These are phyloP conservation scores for Myripristis jacobus DNA, from an alignment of 2,797 vertebrate genomes.

Conservation along the genomic window DNA sequence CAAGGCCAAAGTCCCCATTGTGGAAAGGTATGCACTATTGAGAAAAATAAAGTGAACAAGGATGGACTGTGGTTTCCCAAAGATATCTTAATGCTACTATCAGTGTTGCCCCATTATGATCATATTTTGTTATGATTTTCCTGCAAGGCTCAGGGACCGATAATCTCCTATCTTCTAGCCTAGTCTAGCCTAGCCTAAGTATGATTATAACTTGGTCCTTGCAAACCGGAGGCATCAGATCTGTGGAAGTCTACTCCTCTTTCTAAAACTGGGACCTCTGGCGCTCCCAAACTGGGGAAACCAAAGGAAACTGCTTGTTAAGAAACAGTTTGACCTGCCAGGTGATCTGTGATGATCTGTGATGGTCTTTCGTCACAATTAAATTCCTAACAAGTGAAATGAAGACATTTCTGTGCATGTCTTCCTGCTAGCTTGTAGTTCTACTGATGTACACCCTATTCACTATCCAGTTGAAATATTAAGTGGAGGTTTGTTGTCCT, in stretches of 20 bases:
- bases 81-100: neutral
- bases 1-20: constrained; percentile 88
- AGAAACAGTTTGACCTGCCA: neutral
- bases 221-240: too few species aligned
- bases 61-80: too few species aligned
- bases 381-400: neutral
- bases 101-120: neutral
- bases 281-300: neutral
- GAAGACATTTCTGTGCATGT: too few species aligned
- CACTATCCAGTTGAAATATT: too few species aligned
- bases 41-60: neutral
- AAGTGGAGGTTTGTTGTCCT: too few species aligned
- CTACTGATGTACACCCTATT: too few species aligned
- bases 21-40: constrained; percentile 87
- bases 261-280: neutral
- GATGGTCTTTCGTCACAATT: neutral
- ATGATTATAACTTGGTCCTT: too few species aligned
- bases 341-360: neutral
- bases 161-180: too few species aligned
- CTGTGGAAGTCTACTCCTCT: too few species aligned
- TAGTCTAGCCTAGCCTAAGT: too few species aligned
- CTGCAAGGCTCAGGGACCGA: too few species aligned
- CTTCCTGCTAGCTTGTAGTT: too few species aligned
- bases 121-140: neutral
- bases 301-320: neutral